Percentiles rank a stretch among this genome's conserved stretches.
Evolutionary conservation across 2,113 vertebrate genomes (phyloP).

Genomic region (Peromyscus californicus): DNA sequence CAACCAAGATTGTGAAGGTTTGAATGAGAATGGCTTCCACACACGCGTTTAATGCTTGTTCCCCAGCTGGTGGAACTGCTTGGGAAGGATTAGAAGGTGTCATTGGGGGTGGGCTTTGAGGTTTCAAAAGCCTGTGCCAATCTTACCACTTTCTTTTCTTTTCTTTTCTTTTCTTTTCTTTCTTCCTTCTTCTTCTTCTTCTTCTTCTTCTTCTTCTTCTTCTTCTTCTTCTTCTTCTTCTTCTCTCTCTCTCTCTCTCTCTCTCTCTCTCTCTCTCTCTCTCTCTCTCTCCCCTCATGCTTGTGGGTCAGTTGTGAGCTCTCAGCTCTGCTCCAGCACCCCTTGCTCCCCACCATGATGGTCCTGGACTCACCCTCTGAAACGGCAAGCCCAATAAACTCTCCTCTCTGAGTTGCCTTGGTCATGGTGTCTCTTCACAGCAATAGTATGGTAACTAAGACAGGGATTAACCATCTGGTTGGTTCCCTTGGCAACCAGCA

Average conservation of each 20-base stretch:
- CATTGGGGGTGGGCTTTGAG: neutral
- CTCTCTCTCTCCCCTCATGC: neutral
- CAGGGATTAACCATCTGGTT: neutral
- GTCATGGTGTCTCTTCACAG: neutral
- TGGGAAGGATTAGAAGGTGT: neutral
- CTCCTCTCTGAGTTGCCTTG: neutral
- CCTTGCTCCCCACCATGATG: neutral
- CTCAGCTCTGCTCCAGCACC: neutral
- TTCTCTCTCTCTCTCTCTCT: neutral
- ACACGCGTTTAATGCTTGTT: neutral
- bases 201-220: neutral
- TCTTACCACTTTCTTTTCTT: neutral
- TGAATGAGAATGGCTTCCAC: neutral
- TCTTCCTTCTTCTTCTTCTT: fast-evolving
- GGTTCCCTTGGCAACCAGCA: neutral
- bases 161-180: fast-evolving
- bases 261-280: neutral
- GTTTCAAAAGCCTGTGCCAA: neutral
- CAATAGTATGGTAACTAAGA: neutral
- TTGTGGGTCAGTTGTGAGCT: neutral
- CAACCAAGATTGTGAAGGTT: neutral
- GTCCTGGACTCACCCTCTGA: neutral
- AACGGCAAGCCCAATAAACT: neutral
- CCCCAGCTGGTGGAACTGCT: neutral
- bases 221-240: neutral